Base-by-base conservation (phyloP, 2,888 invertebrate species). In the Oeneis ivallda region DNA sequence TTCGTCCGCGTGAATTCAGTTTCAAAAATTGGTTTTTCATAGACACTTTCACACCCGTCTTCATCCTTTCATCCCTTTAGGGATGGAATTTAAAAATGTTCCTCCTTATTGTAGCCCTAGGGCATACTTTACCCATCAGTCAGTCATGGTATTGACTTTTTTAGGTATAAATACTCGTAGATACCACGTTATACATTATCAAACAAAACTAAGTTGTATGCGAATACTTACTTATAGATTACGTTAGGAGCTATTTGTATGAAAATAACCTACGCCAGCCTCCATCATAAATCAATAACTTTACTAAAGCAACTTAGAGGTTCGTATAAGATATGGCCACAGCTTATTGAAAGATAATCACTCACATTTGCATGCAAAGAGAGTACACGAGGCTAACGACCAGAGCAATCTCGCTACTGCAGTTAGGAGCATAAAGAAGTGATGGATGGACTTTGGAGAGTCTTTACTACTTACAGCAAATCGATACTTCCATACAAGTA, bases 371-470 rank as follows among this genome's bases (percentile, higher is more conserved):
- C 54, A 62, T 62, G 62, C 53, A 54, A 45, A 54, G 61, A 11
- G 57, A 53, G 62, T 54, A 37, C 13, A 43, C 52, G 43, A 53
- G 52, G 54, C 65, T 67, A 68, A 67, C 67, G 69, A 70, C 64
- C 45, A 41, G 43, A 64, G 68, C 65, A 67, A 69, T 70, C 67
- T 65, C 58, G 61, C 56, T 34, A 53, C 65, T 62, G 67, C 69
- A 69, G 64, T 66, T 61, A 41, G 37, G 47, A 43, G 59, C 53
- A 65, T 56, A 69, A 64, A 64, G 66, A 69, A 62, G 49, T 69
- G 69, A 69, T 69, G 45, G 60, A 69, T 69, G 69, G 62, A 63
- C 65, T 62, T 50, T 41, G 37, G 32, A 59, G 15, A 68, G 59
- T 60, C 53, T 39, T 17, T 32, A 39, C 41, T 15, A 43, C 15